Evolutionary conservation across 2,888 invertebrate genomes (phyloP), one percentile per base, ranked within the genome.

Genomic region (Papilio protenor): DNA sequence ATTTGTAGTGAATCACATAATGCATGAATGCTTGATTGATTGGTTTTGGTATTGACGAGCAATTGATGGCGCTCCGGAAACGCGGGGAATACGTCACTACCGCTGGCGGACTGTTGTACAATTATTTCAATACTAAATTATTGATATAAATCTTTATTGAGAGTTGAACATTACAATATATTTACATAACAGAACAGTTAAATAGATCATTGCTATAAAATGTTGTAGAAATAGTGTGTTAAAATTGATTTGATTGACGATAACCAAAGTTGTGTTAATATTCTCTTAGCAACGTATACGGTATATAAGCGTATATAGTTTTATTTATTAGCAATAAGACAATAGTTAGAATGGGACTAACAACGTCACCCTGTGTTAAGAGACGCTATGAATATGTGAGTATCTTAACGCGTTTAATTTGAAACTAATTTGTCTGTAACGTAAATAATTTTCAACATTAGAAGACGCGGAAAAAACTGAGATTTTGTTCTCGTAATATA

Each of bases 1-100:
- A 64, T 75, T 75, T 33, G 40, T 66, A 75, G 11, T 73, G 59
- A 73, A 73, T 66, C 73, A 73, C 75, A 66, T 27, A 33, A 52
- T 52, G 75, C 75, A 64, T 66, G 64, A 75, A 64, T 33, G 52
- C 75, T 75, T 66, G 75, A 75, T 75, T 66, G 75, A 66, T 75
- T 66, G 49, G 27, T 75, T 73, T 73, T 40, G 40, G 57, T 45
- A 57, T 73, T 69, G 16, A 45, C 66, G 66, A 69, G 40, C 66
- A 21, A 71, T 52, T 52, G 52, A 52, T 49, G 52, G 18, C 16
- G 27, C 61, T 14, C 61, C 23, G 27, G 23, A 61, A 23, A 23
- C 57, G 23, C 23, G 21, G 57, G n/a, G 21, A 21, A 11, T 57
- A 59, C 23, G 57, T 23, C 23, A 59, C 21, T 12, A 59, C 12